A percentile compares a stretch with the other conserved stretches of the same genome.
Conservation (phyloP, 2,113 vertebrate species). For the Chaetops frenatus region DNA sequence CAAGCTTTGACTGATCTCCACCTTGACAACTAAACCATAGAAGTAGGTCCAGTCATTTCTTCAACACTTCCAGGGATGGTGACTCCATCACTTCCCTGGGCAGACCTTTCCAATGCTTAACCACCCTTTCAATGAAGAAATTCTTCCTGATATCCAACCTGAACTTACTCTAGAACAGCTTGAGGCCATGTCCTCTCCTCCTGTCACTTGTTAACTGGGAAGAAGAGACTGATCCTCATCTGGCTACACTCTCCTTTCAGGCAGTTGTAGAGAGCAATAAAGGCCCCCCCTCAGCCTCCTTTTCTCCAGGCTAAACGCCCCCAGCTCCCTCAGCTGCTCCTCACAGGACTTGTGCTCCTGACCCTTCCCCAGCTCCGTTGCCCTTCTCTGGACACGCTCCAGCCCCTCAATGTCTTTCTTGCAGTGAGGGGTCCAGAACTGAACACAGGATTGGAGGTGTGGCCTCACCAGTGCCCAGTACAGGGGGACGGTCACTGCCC, state of each 20-base stretch:
- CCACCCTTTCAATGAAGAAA: not conserved
- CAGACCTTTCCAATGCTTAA: not conserved
- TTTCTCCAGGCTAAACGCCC: not conserved
- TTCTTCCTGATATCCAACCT: not conserved
- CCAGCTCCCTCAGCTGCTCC: not conserved
- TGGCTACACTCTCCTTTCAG: not conserved
- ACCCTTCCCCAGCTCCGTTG: not conserved
- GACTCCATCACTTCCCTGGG: not conserved
- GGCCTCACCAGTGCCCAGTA: not conserved
- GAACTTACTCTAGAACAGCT: not conserved
- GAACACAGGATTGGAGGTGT: not conserved
- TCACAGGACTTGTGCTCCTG: not conserved
- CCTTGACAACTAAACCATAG: not conserved
- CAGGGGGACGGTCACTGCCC: not conserved
- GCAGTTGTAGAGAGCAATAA: rapidly evolving
- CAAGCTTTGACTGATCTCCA: not conserved
- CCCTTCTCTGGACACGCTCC: not conserved
- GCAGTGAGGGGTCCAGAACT: not conserved
- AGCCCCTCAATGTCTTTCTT: not conserved
- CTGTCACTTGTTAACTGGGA: not conserved
- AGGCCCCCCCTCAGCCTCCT: not conserved
- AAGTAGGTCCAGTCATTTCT: not conserved
- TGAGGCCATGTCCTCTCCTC: not conserved
- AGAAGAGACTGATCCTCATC: rapidly evolving
- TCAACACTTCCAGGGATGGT: not conserved